Base-by-base conservation (phyloP, 2,888 invertebrate genomes). In the Mythimna loreyi region DNA sequence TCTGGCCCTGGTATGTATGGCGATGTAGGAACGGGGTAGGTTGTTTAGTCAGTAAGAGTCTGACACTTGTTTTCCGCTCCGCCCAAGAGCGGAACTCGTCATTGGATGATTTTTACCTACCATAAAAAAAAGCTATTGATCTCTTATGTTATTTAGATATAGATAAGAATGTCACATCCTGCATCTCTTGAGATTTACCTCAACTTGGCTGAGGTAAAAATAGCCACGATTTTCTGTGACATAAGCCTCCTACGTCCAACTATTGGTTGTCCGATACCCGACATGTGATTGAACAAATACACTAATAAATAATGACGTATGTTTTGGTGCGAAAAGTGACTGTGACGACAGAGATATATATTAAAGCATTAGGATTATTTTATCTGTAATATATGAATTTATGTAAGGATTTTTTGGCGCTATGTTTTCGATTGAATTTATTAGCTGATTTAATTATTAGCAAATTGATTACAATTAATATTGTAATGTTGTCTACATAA, bases 121-220 rank as follows among this genome's bases (percentile, higher is more conserved):
- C n/a, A n/a, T n/a, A n/a, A n/a, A n/a, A n/a, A n/a, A n/a, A n/a
- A n/a, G n/a, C n/a, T n/a, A 75, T 49, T 59, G 57, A 72, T 47
- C 52, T 47, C 30, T 33, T 21, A 45, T 53, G 56, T 72, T 53
- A 73, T 63, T 62, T 55, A 58, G 47, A 67, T 76, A 63, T 61
- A 64, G 56, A 58, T 49, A 68, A 53, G 9, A 62, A 80, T 73
- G 57, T 60, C 64, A 45, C 52, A 50, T 40, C 47, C 40, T 28
- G 9, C 58, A 64, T 69, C 74, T 62, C 63, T 1, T 5, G 61
- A 61, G 78, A 62, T 40, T 69, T 52, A 66, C 62, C 30, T 52
- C 11, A 43, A n/a, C 43, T 6, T 66, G 21, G n/a, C 49, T n/a
- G 47, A 52, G 58, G 67, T 74, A 60, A 59, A 59, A 71, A 77